phyloP scores from a whole-genome alignment of 2,113 vertebrate genomes.

The Ovis canadensis region DNA sequence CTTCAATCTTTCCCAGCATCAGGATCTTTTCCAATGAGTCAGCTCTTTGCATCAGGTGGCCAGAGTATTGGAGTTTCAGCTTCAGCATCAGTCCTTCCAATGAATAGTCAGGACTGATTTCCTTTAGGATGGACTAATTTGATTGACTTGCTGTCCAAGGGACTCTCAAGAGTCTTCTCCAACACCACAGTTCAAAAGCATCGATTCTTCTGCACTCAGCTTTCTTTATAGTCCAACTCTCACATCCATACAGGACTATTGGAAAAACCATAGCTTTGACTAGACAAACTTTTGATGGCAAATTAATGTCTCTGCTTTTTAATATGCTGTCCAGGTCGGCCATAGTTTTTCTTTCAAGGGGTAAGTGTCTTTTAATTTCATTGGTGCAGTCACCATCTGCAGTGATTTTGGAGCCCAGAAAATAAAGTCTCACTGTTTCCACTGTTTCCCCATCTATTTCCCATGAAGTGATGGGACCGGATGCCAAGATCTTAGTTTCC shows the following conservation, averaged over 20 bases:
- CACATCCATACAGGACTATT: too few relatives aligned
- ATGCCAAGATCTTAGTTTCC: background rate
- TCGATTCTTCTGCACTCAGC: fast-evolving
- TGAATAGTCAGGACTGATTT: background rate
- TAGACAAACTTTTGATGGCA: too few relatives aligned
- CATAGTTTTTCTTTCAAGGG: too few relatives aligned
- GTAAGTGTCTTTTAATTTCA: background rate
- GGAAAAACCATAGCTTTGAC: too few relatives aligned
- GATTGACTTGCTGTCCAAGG: background rate
- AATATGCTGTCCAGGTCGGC: too few relatives aligned
- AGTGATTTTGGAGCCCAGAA: background rate
- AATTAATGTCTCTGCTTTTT: too few relatives aligned
- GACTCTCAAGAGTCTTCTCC: background rate
- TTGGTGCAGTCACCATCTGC: background rate
- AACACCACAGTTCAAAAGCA: background rate
- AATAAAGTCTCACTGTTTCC: background rate
- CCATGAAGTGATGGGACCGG: background rate
- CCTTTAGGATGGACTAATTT: background rate
- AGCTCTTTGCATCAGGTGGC: fast-evolving
- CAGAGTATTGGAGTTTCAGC: background rate
- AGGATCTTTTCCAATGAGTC: background rate
- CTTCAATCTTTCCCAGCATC: background rate
- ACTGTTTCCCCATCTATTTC: background rate
- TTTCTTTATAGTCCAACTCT: background rate
- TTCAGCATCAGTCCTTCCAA: background rate